phyloP scores from a whole-genome alignment of 2,797 vertebrate genomes.

The Cichlasoma orientale region DNA sequence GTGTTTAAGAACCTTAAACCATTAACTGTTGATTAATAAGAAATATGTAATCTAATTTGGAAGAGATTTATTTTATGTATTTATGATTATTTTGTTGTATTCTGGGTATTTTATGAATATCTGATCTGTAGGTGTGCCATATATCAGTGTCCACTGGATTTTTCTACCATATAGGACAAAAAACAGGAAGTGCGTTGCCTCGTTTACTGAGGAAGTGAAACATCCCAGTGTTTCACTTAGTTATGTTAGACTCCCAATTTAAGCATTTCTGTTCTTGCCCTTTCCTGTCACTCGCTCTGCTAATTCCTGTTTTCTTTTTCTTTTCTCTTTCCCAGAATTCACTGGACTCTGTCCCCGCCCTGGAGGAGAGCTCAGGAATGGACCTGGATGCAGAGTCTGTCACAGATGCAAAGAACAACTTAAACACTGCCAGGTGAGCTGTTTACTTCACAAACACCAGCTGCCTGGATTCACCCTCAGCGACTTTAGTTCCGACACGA shows the following conservation, averaged over 20 bases:
- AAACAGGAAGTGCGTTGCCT: not conserved
- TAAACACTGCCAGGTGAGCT: conserved; percentile 84
- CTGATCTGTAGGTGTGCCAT: not conserved
- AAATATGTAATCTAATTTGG: not conserved
- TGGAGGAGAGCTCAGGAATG: conserved; percentile 85
- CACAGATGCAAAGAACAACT: conserved; percentile 83
- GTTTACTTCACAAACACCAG: not conserved
- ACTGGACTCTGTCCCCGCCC: conserved; percentile 45
- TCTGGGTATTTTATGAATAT: not conserved
- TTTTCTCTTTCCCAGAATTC: conserved; percentile 55
- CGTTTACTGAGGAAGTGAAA: conserved; percentile 14
- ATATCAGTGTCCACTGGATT: not conserved
- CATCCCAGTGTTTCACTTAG: not conserved
- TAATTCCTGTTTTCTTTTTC: not conserved
- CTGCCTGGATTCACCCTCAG: conserved; percentile 2
- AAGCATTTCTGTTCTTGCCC: not conserved
- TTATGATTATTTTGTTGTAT: not conserved
- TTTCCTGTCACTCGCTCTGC: not conserved
- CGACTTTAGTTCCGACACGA: not conserved
- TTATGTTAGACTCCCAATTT: not conserved
- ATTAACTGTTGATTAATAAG: not conserved
- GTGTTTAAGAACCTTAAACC: not conserved
- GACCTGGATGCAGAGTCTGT: conserved; percentile 80
- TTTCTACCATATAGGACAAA: too few species aligned
- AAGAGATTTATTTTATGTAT: not conserved